Evolutionary conservation across 2,113 vertebrate genomes (phyloP), one percentile per base, ranked within the genome.

Genomic region (Nanger granti): DNA sequence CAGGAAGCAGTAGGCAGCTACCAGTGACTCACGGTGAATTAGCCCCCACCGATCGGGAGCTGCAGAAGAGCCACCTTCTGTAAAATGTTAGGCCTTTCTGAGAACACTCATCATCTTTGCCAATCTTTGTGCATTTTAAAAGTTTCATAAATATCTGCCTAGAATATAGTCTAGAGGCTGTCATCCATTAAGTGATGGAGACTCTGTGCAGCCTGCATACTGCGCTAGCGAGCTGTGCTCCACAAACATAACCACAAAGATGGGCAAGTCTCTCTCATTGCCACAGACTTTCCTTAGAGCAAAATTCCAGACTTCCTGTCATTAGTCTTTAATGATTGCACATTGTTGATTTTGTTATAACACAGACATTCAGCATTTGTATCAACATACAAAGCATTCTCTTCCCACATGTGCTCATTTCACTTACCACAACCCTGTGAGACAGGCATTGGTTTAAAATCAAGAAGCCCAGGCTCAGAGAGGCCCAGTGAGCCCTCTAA

Each of bases 1-100:
- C 64, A 55, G 41, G 76, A 54, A 79, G 66, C 47, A 11, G 13
- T 20, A 15, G 69, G 28, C 54, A 17, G 2, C 20, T 52, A 10
- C 11, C 4, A 47, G 54, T 60, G 69, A 47, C 24, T 92, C 80
- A 34, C 5, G 29, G 24, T 1, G 7, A 52, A 41, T 55, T 37
- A 73, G 84, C 44, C 4, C 44, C 31, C 76, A 22, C 49, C 0
- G 2, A 18, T 69, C 34, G 60, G 24, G 9, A 92, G 41, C 49
- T 87, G 60, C 34, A 34, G 69, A 92, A 76, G 4, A 93, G 54
- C 31, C 47, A 41, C 44, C 26, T 44, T 87, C 37, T 44, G 18
- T 85, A 89, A 86, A 83, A 87, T 52, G 4, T 29, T 84, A 64
- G 47, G 15, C 37, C 60, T 95, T 95, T 92, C 55, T 83, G 37